Evolutionary conservation across 1,140 invertebrate genomes (phyloP).

Genomic region (Melanaphis sacchari): DNA sequence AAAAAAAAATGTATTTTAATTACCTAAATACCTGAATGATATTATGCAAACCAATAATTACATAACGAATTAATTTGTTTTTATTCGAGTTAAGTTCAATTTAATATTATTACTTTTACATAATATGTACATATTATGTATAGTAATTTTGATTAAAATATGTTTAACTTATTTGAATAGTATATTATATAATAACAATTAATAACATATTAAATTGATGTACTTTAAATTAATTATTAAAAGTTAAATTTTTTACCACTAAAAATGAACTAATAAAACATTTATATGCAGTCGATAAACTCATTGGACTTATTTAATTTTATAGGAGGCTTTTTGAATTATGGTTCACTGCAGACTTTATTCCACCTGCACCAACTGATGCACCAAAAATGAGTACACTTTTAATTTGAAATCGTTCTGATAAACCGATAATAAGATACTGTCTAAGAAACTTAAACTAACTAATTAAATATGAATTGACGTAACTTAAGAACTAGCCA

Average conservation of each 20-base stretch:
- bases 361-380: not conserved
- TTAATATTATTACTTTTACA: not conserved
- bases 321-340: not conserved
- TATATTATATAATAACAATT: no score
- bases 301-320: not conserved
- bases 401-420: not conserved
- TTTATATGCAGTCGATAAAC: no score
- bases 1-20: not conserved
- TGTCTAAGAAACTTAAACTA: no score
- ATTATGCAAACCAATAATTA: not conserved
- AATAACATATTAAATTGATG: not conserved
- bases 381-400: not conserved
- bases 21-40: not conserved
- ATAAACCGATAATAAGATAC: not conserved
- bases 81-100: not conserved
- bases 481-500: no score
- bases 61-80: not conserved
- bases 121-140: not conserved
- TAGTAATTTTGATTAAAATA: not conserved
- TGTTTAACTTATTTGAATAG: not conserved
- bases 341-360: not conserved
- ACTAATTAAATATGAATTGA: no score
- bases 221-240: not conserved
- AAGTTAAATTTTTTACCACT: not conserved
- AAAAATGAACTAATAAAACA: not conserved